phyloP scores from a whole-genome alignment of 1,140 invertebrate species.

The Listronotus bonariensis region DNA sequence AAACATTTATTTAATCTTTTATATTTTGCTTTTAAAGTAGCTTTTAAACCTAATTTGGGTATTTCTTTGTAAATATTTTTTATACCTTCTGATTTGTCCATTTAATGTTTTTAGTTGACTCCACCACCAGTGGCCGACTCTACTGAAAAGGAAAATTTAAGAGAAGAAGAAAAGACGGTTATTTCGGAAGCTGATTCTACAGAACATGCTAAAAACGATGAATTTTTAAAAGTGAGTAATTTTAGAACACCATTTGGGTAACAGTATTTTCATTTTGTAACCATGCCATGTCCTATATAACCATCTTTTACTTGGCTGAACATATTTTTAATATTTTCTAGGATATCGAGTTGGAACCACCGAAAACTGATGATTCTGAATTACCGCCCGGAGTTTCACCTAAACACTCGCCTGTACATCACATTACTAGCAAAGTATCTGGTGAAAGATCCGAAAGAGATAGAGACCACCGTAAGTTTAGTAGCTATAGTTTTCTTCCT shows the following conservation, averaged over 20 bases:
- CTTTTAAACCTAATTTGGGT: too few species aligned
- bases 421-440: conserved; percentile 24
- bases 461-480: conserved; percentile 17
- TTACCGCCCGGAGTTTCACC: conserved; percentile 52
- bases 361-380: conserved; percentile 36
- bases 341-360: conserved; percentile 12
- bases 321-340: conserved; percentile 16
- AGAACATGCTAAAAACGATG: conserved; percentile 45
- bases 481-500: too few species aligned
- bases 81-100: too few species aligned
- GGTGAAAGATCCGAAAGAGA: conserved; percentile 21
- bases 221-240: conserved; percentile 26
- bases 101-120: conserved; percentile 7
- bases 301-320: too few species aligned
- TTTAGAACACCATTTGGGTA: neutral
- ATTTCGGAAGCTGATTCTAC: conserved; percentile 55
- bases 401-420: conserved; percentile 19
- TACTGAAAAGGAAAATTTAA: conserved; percentile 40
- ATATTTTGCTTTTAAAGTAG: too few species aligned
- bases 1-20: too few species aligned
- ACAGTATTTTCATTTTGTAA: neutral
- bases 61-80: too few species aligned
- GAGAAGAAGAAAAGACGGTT: conserved; percentile 55
- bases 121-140: conserved; percentile 29
- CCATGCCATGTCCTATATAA: too few species aligned